A percentile compares a stretch with the other conserved stretches of the same genome.
Evolutionary conservation across 2,113 vertebrate species (phyloP).

Genomic region (Oncorhynchus keta): DNA sequence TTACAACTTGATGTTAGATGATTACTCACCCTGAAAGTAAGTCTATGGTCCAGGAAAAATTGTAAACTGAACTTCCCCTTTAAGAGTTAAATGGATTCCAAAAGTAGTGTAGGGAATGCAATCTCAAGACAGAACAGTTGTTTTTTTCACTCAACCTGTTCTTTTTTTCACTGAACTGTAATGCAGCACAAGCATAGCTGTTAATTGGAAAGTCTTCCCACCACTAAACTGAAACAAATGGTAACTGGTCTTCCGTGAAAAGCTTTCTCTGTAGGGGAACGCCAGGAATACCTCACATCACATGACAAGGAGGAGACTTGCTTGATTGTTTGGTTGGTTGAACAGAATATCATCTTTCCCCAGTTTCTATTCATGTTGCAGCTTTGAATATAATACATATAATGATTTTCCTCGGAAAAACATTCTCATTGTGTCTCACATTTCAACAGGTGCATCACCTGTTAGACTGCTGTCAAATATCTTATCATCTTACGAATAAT

Average conservation of each 20-base stretch:
- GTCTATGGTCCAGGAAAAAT: too few relatives aligned
- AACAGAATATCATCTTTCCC: too few relatives aligned
- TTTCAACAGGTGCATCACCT: too few relatives aligned
- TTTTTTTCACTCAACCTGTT: not conserved
- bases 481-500: too few relatives aligned
- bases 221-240: constrained; percentile 26
- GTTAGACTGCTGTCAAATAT: too few relatives aligned
- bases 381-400: too few relatives aligned
- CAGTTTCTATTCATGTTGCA: too few relatives aligned
- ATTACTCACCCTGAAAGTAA: too few relatives aligned
- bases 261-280: not conserved
- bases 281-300: constrained; percentile 35
- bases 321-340: not conserved
- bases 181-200: constrained; percentile 20
- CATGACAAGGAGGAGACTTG: not conserved
- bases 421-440: too few relatives aligned
- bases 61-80: not conserved
- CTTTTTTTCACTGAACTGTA: not conserved
- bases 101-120: not conserved
- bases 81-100: not conserved
- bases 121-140: not conserved
- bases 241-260: constrained; percentile 27
- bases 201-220: constrained; percentile 35
- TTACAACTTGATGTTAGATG: too few relatives aligned
- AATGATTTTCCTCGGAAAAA: too few relatives aligned